These are phyloP conservation scores for Drepanosiphum platanoidis DNA, from an alignment of 2,888 invertebrate genomes.

Conservation along the genomic window DNA sequence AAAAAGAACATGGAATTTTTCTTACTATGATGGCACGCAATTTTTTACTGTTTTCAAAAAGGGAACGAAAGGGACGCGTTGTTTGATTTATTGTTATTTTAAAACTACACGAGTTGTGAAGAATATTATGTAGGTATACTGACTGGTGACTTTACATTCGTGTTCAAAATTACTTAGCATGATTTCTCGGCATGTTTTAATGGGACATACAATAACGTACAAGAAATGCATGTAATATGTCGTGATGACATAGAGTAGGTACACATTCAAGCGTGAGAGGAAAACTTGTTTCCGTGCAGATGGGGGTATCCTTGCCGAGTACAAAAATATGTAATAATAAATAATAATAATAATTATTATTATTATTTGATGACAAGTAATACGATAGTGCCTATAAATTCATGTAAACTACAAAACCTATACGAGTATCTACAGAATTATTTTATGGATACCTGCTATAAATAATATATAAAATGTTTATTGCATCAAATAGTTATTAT, in stretches of 20 bases:
- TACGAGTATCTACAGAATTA: neutral
- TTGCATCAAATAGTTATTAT: no score
- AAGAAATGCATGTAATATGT: constrained; percentile 21
- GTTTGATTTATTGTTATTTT: constrained; percentile 45
- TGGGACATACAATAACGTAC: neutral
- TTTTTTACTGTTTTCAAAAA: neutral
- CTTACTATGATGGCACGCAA: neutral
- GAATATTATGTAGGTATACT: neutral
- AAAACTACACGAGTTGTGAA: constrained; percentile 5
- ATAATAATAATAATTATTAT: constrained; percentile 20
- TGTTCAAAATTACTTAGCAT: constrained; percentile 54
- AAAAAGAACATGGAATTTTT: neutral
- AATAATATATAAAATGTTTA: neutral
- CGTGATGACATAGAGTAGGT: constrained; percentile 32
- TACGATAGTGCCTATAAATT: neutral
- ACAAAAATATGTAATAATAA: neutral
- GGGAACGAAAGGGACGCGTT: neutral
- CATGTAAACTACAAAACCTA: no score
- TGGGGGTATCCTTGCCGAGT: neutral
- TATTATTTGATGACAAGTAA: no score
- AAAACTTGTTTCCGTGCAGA: constrained; percentile 17
- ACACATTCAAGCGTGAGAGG: constrained; percentile 8
- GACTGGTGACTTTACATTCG: constrained; percentile 30
- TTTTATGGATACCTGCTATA: neutral
- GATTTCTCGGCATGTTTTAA: constrained; percentile 17